Evolutionary conservation across 2,797 vertebrate species (phyloP).

Genomic region (Amblyopsis hoosieri): DNA sequence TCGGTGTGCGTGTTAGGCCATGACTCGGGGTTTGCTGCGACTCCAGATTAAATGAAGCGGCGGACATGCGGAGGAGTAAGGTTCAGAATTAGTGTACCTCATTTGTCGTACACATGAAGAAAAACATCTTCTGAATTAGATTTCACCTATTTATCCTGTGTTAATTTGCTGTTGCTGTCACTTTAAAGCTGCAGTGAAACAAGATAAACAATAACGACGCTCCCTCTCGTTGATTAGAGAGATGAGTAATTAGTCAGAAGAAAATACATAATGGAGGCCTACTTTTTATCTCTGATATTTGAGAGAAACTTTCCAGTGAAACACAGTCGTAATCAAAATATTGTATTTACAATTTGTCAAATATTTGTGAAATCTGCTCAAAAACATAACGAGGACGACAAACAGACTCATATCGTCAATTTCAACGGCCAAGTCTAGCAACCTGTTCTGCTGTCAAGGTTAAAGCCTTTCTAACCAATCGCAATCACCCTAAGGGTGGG

Average conservation of each 20-base stretch:
- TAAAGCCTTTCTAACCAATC: too few species aligned
- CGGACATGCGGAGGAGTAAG: constrained; percentile 66
- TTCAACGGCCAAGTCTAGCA: too few species aligned
- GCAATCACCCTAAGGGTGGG: too few species aligned
- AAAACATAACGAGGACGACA: too few species aligned
- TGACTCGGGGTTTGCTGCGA: constrained; percentile 72
- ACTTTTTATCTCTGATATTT: background rate
- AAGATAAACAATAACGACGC: background rate
- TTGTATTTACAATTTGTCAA: background rate
- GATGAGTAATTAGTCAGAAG: background rate
- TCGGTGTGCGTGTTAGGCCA: constrained; percentile 82
- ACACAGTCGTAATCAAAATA: too few species aligned
- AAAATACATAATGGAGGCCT: background rate
- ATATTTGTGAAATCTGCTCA: background rate
- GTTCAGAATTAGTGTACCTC: constrained; percentile 61
- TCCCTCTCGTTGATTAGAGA: background rate
- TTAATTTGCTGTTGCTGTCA: background rate
- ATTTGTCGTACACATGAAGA: constrained; percentile 50
- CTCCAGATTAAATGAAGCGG: constrained; percentile 70
- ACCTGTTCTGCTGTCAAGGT: too few species aligned
- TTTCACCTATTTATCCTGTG: constrained; percentile 4
- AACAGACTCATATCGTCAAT: too few species aligned
- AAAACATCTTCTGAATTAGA: background rate
- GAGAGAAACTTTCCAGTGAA: background rate
- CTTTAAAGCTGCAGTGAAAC: background rate